Percentiles rank a stretch among this genome's conserved stretches.
These are phyloP conservation scores for Plecotus auritus DNA, from an alignment of 2,113 vertebrate genomes.

Conservation along the genomic window DNA sequence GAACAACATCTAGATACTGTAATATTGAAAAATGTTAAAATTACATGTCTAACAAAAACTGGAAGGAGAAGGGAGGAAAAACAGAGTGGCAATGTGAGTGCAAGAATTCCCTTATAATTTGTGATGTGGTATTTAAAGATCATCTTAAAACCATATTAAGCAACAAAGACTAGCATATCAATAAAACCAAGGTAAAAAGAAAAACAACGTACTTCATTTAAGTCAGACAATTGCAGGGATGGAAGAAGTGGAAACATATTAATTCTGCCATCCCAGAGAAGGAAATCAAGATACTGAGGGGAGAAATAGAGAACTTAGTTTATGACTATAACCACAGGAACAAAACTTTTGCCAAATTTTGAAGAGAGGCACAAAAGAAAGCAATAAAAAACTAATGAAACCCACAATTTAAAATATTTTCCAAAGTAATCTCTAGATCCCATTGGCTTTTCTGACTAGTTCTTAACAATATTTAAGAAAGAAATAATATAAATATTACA, in stretches of 20 bases:
- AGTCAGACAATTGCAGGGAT: not conserved
- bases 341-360: not conserved
- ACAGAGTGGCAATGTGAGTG: not conserved
- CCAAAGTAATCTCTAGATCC: not conserved
- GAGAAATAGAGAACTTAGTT: not conserved
- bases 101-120: not conserved
- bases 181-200: not conserved
- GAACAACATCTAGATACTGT: not conserved
- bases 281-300: not conserved
- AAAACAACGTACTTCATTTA: not conserved
- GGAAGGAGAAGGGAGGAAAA: not conserved
- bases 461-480: not conserved
- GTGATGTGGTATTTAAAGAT: not conserved
- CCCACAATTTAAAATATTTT: not conserved
- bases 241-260: not conserved
- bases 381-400: not conserved
- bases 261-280: not conserved
- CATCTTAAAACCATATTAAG: not conserved
- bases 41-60: not conserved
- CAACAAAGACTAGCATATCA: not conserved
- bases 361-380: not conserved
- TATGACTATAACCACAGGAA: not conserved
- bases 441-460: not conserved
- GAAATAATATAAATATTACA: not conserved
- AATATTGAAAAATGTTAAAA: constrained; percentile 12